phyloP scores from a whole-genome alignment of 2,113 vertebrate genomes.

The Myrmecophaga tridactyla region DNA sequence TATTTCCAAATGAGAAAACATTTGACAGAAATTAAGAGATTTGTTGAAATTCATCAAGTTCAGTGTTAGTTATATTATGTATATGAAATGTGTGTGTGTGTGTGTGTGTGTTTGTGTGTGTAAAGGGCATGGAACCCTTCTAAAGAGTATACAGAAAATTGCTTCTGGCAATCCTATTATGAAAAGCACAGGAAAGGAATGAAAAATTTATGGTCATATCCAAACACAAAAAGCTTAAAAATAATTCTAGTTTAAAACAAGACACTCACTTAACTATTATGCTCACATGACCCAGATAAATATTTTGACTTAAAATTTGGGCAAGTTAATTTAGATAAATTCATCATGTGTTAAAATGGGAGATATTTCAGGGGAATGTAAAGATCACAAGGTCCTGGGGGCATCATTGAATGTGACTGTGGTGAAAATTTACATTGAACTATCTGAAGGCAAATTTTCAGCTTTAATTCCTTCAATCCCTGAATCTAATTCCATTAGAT shows the following conservation, averaged over 20 bases:
- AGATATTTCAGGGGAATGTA: not conserved
- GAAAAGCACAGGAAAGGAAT: conserved; percentile 2
- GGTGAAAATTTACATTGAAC: not conserved
- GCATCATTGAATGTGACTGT: not conserved
- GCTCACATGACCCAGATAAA: not conserved
- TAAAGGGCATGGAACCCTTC: not conserved
- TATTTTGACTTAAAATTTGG: conserved; percentile 18
- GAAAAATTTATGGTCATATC: not conserved
- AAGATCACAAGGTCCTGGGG: not conserved
- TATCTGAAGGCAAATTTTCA: not conserved
- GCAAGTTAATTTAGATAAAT: not conserved
- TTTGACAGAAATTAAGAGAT: not conserved
- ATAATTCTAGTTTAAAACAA: not conserved
- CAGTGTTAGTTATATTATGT: not conserved
- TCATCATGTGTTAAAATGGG: not conserved
- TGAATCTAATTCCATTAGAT: not conserved
- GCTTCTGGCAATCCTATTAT: not conserved
- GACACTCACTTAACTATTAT: not conserved
- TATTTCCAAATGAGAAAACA: not conserved
- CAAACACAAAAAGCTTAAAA: conserved; percentile 29
- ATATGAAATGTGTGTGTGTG: not conserved
- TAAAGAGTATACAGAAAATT: conserved; percentile 31
- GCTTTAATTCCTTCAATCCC: not conserved
- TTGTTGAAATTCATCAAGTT: not conserved
- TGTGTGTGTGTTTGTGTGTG: not conserved